Evolutionary conservation across 2,797 vertebrate species (phyloP).

Genomic region (Aphelocoma californica): DNA sequence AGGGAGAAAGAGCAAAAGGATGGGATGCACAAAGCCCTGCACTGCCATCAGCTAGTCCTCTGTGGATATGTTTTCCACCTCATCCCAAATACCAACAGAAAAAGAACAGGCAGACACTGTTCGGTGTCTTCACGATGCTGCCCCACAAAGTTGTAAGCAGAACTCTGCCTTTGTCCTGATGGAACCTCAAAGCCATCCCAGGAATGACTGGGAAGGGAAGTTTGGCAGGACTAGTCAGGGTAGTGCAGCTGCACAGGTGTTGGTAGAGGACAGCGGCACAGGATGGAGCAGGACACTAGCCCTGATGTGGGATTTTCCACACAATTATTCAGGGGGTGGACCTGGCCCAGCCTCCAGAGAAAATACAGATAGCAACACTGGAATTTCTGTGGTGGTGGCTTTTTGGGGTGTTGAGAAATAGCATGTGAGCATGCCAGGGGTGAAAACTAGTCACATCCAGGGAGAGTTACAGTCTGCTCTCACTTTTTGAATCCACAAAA

Average conservation of each 20-base stretch:
- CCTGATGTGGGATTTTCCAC: background rate
- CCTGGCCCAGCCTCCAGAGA: background rate
- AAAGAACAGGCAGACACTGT: too few relatives aligned
- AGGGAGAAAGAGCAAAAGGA: background rate
- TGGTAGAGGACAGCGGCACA: background rate
- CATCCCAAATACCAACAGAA: background rate
- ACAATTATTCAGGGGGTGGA: accelerated
- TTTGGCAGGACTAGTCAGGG: background rate
- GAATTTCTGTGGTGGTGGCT: background rate
- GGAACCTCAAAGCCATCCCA: background rate
- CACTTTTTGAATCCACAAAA: background rate
- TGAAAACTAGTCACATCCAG: background rate
- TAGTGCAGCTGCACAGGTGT: background rate
- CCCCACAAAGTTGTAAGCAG: background rate
- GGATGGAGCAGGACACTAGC: background rate
- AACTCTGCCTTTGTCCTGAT: background rate
- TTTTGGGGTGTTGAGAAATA: background rate
- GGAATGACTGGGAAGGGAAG: background rate
- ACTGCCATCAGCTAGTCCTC: background rate
- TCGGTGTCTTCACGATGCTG: background rate
- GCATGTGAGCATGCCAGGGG: background rate
- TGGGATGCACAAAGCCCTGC: background rate
- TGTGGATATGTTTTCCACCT: background rate
- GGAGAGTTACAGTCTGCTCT: background rate
- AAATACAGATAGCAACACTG: background rate